These are phyloP conservation scores for Telmatochromis bifrenatus DNA, from an alignment of 2,113 vertebrate genomes.

Conservation along the genomic window DNA sequence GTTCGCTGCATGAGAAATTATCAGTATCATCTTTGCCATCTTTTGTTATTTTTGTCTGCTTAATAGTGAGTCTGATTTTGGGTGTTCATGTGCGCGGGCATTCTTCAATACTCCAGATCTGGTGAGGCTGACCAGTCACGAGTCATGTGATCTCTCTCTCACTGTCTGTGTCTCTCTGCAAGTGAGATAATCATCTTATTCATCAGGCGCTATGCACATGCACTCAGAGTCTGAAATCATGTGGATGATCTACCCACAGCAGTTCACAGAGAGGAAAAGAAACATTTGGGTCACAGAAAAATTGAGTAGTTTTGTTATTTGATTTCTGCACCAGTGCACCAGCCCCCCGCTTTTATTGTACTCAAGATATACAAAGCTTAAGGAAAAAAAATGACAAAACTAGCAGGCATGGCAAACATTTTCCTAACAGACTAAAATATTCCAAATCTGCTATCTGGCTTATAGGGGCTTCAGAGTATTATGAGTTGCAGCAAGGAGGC, in stretches of 20 bases:
- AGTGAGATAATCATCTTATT: slow-evolving; percentile 39
- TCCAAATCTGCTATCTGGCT: slow-evolving; percentile 39
- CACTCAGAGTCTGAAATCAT: slow-evolving; percentile 6
- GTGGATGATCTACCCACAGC: slow-evolving; percentile 5
- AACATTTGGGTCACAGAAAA: slow-evolving; percentile 66
- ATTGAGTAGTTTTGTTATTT: slow-evolving; percentile 18
- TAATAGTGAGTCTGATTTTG: background rate
- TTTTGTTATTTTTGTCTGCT: background rate
- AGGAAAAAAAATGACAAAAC: slow-evolving; percentile 36
- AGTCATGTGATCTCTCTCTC: background rate
- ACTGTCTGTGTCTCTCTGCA: background rate
- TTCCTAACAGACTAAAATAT: slow-evolving; percentile 55
- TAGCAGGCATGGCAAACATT: slow-evolving; percentile 36
- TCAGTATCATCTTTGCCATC: background rate
- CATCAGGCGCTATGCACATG: background rate
- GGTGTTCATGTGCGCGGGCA: background rate
- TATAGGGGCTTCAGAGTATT: slow-evolving; percentile 33
- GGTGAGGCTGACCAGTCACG: slow-evolving; percentile 1
- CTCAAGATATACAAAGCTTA: slow-evolving; percentile 21
- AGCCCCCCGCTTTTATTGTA: background rate
- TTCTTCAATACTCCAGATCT: background rate
- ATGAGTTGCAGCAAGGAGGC: slow-evolving; percentile 18
- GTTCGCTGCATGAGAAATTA: slow-evolving; percentile 10
- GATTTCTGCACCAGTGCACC: background rate
- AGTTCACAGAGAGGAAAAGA: slow-evolving; percentile 36